Evolutionary conservation across 2,113 vertebrate species (phyloP), one percentile per base, ranked within the genome.

Genomic region (Hassar affinis): DNA sequence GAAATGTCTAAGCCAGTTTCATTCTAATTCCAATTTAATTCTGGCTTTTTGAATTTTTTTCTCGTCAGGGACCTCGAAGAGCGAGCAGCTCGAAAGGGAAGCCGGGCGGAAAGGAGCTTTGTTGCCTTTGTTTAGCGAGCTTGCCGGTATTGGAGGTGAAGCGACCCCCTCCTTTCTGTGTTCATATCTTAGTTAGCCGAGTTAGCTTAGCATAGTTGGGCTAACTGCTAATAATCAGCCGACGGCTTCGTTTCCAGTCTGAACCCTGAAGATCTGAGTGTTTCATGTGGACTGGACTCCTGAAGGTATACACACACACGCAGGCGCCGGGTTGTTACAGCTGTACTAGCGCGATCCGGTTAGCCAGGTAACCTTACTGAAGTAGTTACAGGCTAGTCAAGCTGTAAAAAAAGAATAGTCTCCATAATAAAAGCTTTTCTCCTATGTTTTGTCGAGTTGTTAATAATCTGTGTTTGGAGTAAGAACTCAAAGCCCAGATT

Each of bases 261-360:
- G 62, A 7, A 15, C 57, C 1, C 25, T 22, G 35, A 81, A 75
- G 38, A 71, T 85, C 83, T 6, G 85, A 61, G 45, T 86, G 64
- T 84, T 93, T 93, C 22, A 93, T 93, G 93, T 91, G 89, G 87
- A 87, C 90, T 25, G 88, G 68, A 56, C 78, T 75, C 17, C 85
- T 42, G 71, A 90, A 92, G 94, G 93, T 94, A 78, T 2, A 78
- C 35, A 8, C 59, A 82, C 62, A 30, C 30, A 38, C 30, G 8
- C 7, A 12, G 33, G 22, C 27, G 27, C 8, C n/a, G 74, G 38
- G 25, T 35, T 35, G 22, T 35, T 54, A 20, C 30, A 51, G 74
- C 49, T 20, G 27, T 56, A 25, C 18, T 6, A 6, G 51, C 30
- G 35, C 22, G 35, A 56, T 12, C 74, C 11, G 49, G n/a, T 52